Conservation (phyloP, 2,888 invertebrate species). For the Machimus rusticus region DNA sequence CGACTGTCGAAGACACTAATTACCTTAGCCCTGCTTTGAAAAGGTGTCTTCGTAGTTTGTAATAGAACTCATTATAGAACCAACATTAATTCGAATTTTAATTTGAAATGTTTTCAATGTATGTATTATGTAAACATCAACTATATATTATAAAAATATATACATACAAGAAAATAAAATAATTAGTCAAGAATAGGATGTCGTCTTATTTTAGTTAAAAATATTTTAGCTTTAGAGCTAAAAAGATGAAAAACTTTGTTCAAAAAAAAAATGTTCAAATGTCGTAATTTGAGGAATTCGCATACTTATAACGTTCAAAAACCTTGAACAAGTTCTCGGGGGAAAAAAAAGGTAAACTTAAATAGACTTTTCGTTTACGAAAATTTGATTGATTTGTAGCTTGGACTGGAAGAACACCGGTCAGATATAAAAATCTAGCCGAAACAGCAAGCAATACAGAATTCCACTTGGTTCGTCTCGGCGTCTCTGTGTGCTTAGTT, state of each 20-base stretch:
- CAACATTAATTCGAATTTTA: too few relatives aligned
- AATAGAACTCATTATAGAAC: too few relatives aligned
- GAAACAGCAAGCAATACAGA: neutral
- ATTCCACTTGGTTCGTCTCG: neutral
- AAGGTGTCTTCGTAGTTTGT: too few relatives aligned
- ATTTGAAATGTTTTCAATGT: too few relatives aligned
- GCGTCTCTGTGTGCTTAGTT: neutral
- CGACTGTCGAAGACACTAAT: too few relatives aligned
- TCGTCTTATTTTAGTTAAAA: too few relatives aligned
- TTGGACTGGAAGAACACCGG: neutral
- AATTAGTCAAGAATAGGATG: too few relatives aligned
- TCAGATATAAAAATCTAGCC: neutral
- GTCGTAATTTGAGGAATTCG: neutral
- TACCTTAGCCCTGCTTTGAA: too few relatives aligned
- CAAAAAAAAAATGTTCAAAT: neutral
- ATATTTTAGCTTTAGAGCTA: neutral
- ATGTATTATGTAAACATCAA: too few relatives aligned
- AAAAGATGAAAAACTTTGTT: neutral
- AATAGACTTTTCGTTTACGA: neutral
- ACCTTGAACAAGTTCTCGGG: neutral
- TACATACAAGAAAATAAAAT: too few relatives aligned
- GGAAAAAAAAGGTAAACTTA: neutral
- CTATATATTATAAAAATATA: too few relatives aligned
- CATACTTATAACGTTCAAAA: neutral
- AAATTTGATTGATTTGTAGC: neutral